Base-by-base conservation (phyloP, 2,113 vertebrate species). In the Papio anubis region DNA sequence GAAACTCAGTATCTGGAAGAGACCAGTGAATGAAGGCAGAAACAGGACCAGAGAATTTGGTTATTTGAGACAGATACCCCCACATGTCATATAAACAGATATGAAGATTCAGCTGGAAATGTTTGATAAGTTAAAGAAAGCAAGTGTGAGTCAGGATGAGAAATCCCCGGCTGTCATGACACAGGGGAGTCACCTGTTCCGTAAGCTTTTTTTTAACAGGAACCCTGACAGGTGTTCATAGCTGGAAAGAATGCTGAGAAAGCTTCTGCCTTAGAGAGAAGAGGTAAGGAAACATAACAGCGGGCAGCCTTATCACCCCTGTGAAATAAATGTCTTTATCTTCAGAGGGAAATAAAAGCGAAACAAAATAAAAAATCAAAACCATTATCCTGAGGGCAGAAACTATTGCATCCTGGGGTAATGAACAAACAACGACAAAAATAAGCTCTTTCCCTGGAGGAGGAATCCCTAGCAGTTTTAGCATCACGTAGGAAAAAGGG, bases 391-490 rank as follows among this genome's bases (percentile, higher is more conserved):
- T 14, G 30, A 59, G 4, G 55, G 9, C 1, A 23, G 43, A 73
- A 68, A 59, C 18, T 2, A 11, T 10, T 18, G 17, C 32, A 52
- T 2, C 25, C 73, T 30, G 27, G 11, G 50, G 35, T 43, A 55
- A 4, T 35, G 25, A 84, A n/a, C 48, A 66, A 48, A 45, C 52
- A 55, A 7, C 17, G 18, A 32, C 13, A 21, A 12, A 32, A 25
- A 61, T 64, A 5, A 50, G 30, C 45, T 38, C 20, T 27, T 27
- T 6, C 3, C 21, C 11, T 45, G n/a, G 3, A 1, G 1, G 18
- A 40, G 2, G 3, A 16, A 12, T 27, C 21, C 2, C 1, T 30
- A 38, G 13, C 2, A 38, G 55, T 16, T 13, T 68, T 30, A 20
- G 1, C 45, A n/a, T 5, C 50, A 13, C 3, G 0, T 5, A 21